Conservation (phyloP, 2,113 vertebrate species). For the Brienomyrus longianalis region DNA sequence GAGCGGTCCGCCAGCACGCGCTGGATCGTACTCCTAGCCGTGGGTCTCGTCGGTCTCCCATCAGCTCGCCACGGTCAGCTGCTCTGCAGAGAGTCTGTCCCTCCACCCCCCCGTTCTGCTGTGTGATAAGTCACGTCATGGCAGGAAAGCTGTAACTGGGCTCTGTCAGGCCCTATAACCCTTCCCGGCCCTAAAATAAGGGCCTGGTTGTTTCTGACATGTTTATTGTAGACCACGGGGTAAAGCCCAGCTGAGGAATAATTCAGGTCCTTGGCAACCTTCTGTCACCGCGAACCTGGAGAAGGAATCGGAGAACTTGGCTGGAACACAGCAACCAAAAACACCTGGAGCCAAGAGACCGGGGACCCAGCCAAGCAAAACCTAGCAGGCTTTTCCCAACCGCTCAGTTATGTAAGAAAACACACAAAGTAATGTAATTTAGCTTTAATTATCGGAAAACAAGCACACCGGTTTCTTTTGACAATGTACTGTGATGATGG, state of each 20-base stretch:
- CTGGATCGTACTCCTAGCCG: background rate
- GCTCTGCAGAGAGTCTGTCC: background rate
- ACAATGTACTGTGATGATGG: background rate
- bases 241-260: background rate
- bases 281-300: background rate
- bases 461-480: background rate
- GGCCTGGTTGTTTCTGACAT: conserved; percentile 13
- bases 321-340: background rate
- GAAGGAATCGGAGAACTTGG: conserved; percentile 6
- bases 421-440: background rate
- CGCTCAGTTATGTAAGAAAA: conserved; percentile 2
- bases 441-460: background rate
- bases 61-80: background rate
- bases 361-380: background rate
- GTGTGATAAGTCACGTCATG: background rate
- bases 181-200: conserved; percentile 14
- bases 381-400: background rate
- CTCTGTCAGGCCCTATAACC: conserved; percentile 9
- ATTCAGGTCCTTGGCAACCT: conserved; percentile 11
- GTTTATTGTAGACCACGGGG: conserved; percentile 17
- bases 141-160: background rate
- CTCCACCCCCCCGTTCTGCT: background rate
- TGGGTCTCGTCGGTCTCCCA: background rate
- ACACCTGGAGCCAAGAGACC: background rate
- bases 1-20: background rate